These are phyloP conservation scores for Leptopilina clavipes DNA, from an alignment of 1,140 invertebrate genomes.

Conservation along the genomic window DNA sequence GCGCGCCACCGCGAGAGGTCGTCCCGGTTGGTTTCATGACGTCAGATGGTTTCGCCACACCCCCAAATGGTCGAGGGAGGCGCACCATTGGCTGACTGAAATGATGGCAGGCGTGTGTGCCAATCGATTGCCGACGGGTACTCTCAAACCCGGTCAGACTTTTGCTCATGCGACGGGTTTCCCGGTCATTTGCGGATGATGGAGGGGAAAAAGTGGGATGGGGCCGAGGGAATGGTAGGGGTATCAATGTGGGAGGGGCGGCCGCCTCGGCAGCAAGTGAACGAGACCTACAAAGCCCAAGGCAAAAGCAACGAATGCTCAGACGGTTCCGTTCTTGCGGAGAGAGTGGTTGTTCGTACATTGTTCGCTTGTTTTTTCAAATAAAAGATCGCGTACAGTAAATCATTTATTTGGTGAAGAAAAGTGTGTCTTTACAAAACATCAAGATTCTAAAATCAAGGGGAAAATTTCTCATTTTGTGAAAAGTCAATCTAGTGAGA, in stretches of 20 bases:
- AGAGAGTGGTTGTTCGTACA: slow-evolving; percentile 59
- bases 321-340: slow-evolving; percentile 64
- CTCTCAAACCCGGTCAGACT: slow-evolving; percentile 49
- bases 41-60: slow-evolving; percentile 59
- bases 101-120: slow-evolving; percentile 72
- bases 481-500: not conserved
- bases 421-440: not conserved
- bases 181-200: not conserved
- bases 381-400: not conserved
- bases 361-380: slow-evolving; percentile 30
- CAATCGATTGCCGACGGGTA: slow-evolving; percentile 68
- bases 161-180: not conserved
- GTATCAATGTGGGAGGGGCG: slow-evolving; percentile 35
- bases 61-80: slow-evolving; percentile 35
- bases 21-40: slow-evolving; percentile 56
- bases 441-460: not conserved
- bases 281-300: slow-evolving; percentile 51
- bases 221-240: slow-evolving; percentile 38
- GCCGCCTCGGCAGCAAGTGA: slow-evolving; percentile 63
- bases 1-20: slow-evolving; percentile 58
- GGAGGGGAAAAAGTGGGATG: slow-evolving; percentile 34
- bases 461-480: slow-evolving; percentile 11
- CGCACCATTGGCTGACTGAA: slow-evolving; percentile 65
- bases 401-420: not conserved
- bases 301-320: slow-evolving; percentile 56